Base-by-base conservation (phyloP, 2,888 invertebrate genomes). In the Oscheius sp. region DNA sequence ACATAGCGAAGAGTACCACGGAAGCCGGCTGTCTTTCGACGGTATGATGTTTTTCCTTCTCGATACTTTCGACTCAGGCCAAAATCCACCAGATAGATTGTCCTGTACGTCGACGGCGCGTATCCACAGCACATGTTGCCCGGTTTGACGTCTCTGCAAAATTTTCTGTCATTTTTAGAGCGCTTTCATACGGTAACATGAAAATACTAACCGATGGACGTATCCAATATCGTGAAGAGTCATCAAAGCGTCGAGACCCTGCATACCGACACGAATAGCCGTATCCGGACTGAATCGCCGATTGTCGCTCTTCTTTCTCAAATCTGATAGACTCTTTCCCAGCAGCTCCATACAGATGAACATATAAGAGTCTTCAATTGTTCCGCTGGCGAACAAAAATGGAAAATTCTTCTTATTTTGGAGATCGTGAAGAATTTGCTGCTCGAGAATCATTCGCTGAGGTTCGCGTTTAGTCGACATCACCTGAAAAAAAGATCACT, bases 51-150 rank as follows among this genome's bases (percentile, higher is more conserved):
- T 16, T 55, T 68, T 13, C n/a, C 23, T 0, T 35, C 53, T 25
- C 41, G 35, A 25, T 46, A 73, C 43, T 61, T n/a, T 9, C 75
- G 69, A 2, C 63, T 55, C 18, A 75, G 41, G 7, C 75, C 75
- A 58, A 69, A 75, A 53, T 75, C 75, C 21, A 75, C 69, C 13
- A 75, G 56, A 41, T 46, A 75, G 66, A 74, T 55, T 21, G 16
- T 71, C 27, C 18, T 41, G 45, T 45, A 61, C 18, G 16, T n/a
- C 21, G 29, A 27, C 9, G 66, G 53, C 1, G 29, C 25, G 52
- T 29, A 16, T 9, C 61, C 52, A 16, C 45, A 27, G 45, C 75
- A 75, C 59, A 75, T 69, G 49, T 75, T 75, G n/a, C 55, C 56
- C 23, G 75, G 75, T 27, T 75, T 73, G n/a, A 75, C 27, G 61